Base-by-base conservation (phyloP, 2,113 vertebrate species). In the Hydropotes inermis region DNA sequence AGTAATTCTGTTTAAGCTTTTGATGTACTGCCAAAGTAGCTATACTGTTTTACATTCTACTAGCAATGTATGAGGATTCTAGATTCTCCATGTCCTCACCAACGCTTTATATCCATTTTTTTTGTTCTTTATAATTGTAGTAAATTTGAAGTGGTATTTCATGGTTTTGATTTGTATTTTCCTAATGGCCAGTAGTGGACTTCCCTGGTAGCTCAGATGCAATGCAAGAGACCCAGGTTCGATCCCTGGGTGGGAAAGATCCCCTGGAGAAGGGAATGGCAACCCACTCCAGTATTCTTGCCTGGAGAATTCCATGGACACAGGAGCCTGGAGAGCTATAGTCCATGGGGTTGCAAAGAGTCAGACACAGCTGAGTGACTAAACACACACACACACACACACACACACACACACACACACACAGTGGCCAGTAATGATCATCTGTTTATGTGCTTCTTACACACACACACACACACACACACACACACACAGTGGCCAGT, bases 81-180 rank as follows among this genome's bases (percentile, higher is more conserved):
- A 82, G 6, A 92, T 74, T 97, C 23, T 96, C 30, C 30, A 47
- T 19, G 33, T 85, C 81, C 79, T 85, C 8, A 23, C 13, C 33
- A 76, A 55, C 8, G 67, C n/a, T 88, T 88, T 61, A 52, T 87
- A 57, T 74, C 36, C 2, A 17, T 70, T 21, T 58, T 81, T 86
- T 90, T 45, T 4, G n/a, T 58, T n/a, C n/a, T n/a, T 81, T 50
- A 36, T 87, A 87, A 47, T 39, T 47, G 30, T 87, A 30, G 50
- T 57, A 6, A 50, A 4, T 91, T 13, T 87, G 54, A 91, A 76
- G 17, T 93, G 70, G 30, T 74, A 39, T 79, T 28, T 54, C 30
- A 21, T 83, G 79, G 27, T 95, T 81, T 95, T 93, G 54, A 87
- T 90, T 95, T 95, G 43, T 12, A 50, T 54, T 91, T 97, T 15